Conservation (phyloP, 2,113 vertebrate species). For the Ceyx cyanopectus region DNA sequence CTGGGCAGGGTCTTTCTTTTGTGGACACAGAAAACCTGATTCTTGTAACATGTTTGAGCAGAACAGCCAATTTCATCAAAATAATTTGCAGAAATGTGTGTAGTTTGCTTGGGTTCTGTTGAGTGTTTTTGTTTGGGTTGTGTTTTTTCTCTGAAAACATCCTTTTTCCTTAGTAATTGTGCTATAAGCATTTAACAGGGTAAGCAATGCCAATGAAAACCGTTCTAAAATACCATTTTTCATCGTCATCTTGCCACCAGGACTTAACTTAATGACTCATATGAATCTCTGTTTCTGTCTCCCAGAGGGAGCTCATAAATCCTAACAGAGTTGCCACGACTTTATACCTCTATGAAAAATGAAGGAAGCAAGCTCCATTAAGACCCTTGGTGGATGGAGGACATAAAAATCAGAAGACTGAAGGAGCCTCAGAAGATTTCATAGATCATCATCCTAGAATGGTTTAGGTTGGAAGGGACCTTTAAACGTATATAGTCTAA, state of each 20-base stretch:
- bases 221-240: constrained; percentile 43
- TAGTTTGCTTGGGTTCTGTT: constrained; percentile 14
- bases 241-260: not conserved
- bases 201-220: constrained; percentile 46
- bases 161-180: constrained; percentile 11
- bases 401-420: not conserved
- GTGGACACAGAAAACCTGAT: not conserved
- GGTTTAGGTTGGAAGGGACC: not conserved
- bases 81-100: constrained; percentile 11
- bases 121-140: constrained; percentile 31
- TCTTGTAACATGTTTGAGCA: not conserved
- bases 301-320: constrained; percentile 32
- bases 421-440: not conserved
- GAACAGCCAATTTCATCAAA: not conserved
- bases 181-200: constrained; percentile 16
- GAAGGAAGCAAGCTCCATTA: constrained; percentile 23
- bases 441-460: not conserved
- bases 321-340: not conserved
- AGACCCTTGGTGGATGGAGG: constrained; percentile 8
- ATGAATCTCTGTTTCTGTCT: not conserved
- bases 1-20: not conserved
- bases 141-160: not conserved
- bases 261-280: constrained; percentile 58
- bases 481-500: not conserved
- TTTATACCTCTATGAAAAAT: constrained; percentile 4